A percentile compares a stretch with the other conserved stretches of the same genome.
phyloP scores from a whole-genome alignment of 2,797 vertebrate genomes.

The Numenius phaeopus region DNA sequence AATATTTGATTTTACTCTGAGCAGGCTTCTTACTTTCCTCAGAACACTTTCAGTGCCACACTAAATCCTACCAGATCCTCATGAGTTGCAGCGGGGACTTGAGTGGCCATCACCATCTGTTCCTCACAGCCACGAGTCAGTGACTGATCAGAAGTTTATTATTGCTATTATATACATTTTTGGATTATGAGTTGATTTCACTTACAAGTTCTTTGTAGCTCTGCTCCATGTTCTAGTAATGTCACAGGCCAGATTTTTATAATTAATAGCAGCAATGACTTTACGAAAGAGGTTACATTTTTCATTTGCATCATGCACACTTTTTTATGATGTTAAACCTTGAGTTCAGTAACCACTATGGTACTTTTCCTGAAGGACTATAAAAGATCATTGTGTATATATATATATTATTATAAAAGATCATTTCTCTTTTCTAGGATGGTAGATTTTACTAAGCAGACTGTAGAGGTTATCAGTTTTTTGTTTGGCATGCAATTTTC shows the following conservation, averaged over 20 bases:
- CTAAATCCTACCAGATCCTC: not conserved
- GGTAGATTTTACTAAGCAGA: not conserved
- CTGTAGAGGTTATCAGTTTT: not conserved
- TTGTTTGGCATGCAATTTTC: not conserved
- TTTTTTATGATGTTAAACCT: not conserved
- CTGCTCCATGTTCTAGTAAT: not conserved
- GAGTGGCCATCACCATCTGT: not conserved
- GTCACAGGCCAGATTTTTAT: not conserved
- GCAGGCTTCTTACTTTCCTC: not conserved
- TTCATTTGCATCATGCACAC: not conserved
- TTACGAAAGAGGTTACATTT: not conserved
- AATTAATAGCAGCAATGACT: not conserved
- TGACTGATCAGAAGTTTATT: not conserved
- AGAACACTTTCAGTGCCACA: not conserved
- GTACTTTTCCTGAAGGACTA: not conserved
- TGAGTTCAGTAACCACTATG: not conserved
- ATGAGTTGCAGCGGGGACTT: not conserved
- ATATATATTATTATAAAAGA: too few species aligned
- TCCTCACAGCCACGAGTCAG: not conserved
- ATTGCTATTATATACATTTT: not conserved
- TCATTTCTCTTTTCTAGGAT: not conserved
- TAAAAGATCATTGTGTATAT: not conserved
- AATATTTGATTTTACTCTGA: not conserved
- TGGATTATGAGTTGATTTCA: not conserved
- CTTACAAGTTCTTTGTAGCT: not conserved